phyloP scores from a whole-genome alignment of 2,888 invertebrate genomes.

The Drosophila paramelanica region DNA sequence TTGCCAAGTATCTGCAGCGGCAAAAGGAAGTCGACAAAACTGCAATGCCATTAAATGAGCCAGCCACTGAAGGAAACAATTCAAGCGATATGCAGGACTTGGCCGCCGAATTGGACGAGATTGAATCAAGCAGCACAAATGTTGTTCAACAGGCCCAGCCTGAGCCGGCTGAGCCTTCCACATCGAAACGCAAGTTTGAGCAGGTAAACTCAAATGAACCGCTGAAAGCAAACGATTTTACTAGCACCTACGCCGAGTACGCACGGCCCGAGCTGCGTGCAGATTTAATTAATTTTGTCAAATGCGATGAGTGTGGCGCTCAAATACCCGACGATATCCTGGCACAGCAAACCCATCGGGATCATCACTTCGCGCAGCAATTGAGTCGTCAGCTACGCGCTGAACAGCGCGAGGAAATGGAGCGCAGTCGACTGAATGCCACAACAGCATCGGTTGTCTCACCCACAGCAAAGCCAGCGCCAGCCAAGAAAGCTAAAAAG shows the following conservation, averaged over 20 bases:
- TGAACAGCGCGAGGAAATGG: constrained; percentile 74
- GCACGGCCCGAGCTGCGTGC: constrained; percentile 65
- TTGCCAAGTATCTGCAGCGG: constrained; percentile 64
- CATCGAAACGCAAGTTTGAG: constrained; percentile 56
- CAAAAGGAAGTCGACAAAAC: constrained; percentile 33
- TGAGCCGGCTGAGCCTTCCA: constrained; percentile 27
- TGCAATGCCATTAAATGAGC: neutral
- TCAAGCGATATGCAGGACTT: constrained; percentile 48
- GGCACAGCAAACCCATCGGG: constrained; percentile 88
- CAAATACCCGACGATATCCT: constrained; percentile 86
- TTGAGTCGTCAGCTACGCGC: constrained; percentile 87
- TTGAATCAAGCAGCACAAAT: constrained; percentile 45
- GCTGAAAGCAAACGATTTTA: constrained; percentile 46
- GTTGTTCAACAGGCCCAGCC: neutral
- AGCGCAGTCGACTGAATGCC: constrained; percentile 43
- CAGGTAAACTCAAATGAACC: constrained; percentile 4
- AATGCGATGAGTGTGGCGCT: constrained; percentile 89
- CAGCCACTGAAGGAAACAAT: constrained; percentile 17
- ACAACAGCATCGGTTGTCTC: constrained; percentile 12
- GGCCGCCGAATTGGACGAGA: constrained; percentile 61
- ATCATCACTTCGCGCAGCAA: constrained; percentile 90
- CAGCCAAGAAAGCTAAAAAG: constrained; percentile 37
- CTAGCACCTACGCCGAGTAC: constrained; percentile 79
- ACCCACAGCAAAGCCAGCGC: constrained; percentile 12
- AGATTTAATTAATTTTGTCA: constrained; percentile 61